Conservation (phyloP, 1,140 invertebrate genomes). For the Gonatopus flavifemur region DNA sequence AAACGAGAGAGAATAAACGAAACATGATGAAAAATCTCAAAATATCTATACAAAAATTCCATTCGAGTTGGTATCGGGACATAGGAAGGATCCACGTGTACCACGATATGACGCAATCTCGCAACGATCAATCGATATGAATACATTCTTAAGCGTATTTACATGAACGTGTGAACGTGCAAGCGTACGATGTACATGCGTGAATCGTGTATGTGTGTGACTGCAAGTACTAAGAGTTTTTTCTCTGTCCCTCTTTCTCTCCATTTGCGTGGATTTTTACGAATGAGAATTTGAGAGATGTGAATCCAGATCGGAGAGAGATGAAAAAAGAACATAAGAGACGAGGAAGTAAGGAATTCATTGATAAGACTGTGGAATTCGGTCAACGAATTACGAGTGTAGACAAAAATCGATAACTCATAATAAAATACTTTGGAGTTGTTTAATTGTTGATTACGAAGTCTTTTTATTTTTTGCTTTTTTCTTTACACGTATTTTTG, state of each 20-base stretch:
- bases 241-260: constrained; percentile 4
- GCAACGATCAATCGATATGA: constrained; percentile 33
- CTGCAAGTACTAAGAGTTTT: not conserved
- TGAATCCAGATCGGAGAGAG: constrained; percentile 4
- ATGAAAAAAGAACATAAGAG: not conserved
- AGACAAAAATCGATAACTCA: constrained; percentile 27
- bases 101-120: no score
- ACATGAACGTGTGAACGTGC: constrained; percentile 18
- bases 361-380: constrained; percentile 34
- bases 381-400: constrained; percentile 30
- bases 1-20: no score
- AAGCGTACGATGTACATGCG: constrained; percentile 16
- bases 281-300: no score
- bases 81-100: no score
- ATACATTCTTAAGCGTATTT: constrained; percentile 14
- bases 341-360: constrained; percentile 24
- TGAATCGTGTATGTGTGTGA: constrained; percentile 19
- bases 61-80: no score
- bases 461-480: no score
- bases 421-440: no score
- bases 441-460: constrained; percentile 11
- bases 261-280: no score
- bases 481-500: no score
- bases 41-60: no score
- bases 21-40: no score